Percentiles rank a stretch among this genome's conserved stretches.
Evolutionary conservation across 2,797 vertebrate species (phyloP).

Genomic region (Antrozous pallidus): DNA sequence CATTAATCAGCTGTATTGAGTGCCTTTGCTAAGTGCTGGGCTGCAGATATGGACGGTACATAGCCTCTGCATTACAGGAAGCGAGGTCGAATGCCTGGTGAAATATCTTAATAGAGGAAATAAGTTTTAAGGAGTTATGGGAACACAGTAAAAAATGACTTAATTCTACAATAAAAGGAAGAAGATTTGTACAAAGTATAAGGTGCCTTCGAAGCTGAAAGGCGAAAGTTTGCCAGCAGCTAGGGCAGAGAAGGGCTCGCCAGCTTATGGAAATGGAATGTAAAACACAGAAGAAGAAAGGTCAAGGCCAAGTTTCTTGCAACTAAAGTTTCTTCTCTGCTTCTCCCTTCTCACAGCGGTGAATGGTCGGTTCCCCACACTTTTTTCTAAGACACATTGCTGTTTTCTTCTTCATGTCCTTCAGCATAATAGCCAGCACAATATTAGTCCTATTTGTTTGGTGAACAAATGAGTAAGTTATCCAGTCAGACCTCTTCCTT

Average conservation of each 20-base stretch:
- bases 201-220: neutral
- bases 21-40: neutral
- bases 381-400: neutral
- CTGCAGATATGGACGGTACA: neutral
- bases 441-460: neutral
- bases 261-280: neutral
- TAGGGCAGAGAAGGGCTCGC: neutral
- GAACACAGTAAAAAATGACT: neutral
- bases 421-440: neutral
- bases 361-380: fast-evolving
- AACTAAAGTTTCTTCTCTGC: neutral
- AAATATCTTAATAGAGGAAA: neutral
- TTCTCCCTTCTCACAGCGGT: neutral
- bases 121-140: neutral
- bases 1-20: neutral
- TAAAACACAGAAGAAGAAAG: neutral
- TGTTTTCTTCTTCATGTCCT: neutral
- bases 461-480: neutral
- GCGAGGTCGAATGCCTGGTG: neutral
- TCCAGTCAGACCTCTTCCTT: neutral
- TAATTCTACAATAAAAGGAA: neutral
- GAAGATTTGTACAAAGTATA: neutral
- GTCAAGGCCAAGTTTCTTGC: neutral
- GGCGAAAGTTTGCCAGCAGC: neutral
- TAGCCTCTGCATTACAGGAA: neutral